phyloP scores from a whole-genome alignment of 2,113 vertebrate species.

The Dipodomys stephensi region DNA sequence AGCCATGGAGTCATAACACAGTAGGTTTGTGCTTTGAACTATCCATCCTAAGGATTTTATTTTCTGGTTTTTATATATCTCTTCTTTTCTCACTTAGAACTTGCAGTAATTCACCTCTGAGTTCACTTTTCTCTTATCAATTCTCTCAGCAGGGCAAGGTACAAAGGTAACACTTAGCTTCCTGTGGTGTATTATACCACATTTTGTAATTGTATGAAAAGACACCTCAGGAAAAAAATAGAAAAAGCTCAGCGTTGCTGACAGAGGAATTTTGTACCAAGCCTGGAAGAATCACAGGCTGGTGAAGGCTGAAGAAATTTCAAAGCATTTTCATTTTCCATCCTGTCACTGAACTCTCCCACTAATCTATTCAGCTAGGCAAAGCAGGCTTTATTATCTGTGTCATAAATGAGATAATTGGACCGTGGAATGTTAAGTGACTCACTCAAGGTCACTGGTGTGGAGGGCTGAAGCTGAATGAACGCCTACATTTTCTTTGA shows the following conservation, averaged over 20 bases:
- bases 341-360: slow-evolving; percentile 20
- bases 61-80: not conserved
- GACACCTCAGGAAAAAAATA: not conserved
- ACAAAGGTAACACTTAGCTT: slow-evolving; percentile 17
- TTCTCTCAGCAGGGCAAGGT: slow-evolving; percentile 22
- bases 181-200: slow-evolving; percentile 31
- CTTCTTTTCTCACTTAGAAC: not conserved
- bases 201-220: slow-evolving; percentile 56
- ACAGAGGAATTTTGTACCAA: not conserved
- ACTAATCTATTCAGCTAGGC: not conserved
- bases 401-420: slow-evolving; percentile 19
- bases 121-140: not conserved
- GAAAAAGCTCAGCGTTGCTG: not conserved
- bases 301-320: slow-evolving; percentile 15
- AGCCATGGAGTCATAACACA: not conserved
- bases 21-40: not conserved
- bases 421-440: not conserved
- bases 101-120: slow-evolving; percentile 46
- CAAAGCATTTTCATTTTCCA: not conserved
- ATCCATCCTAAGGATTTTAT: not conserved
- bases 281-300: not conserved
- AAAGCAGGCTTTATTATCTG: not conserved
- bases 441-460: not conserved
- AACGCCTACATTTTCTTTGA: not conserved
- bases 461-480: not conserved